Evolutionary conservation across 1,140 invertebrate genomes (phyloP).

Genomic region (Drosophila baimaii): DNA sequence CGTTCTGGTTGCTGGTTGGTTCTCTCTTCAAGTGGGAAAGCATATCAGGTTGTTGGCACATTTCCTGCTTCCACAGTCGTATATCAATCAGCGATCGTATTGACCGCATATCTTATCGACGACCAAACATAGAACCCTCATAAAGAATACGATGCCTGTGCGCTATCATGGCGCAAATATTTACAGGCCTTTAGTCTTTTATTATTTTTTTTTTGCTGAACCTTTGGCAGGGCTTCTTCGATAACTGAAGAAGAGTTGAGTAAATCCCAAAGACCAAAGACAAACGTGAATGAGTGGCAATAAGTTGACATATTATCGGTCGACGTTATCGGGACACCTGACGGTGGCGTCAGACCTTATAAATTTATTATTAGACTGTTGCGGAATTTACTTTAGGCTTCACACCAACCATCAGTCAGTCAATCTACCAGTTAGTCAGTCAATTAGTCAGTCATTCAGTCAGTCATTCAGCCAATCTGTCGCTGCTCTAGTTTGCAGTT

Average conservation of each 20-base stretch:
- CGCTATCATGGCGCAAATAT: constrained; percentile 67
- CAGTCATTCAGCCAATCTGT: constrained; percentile 23
- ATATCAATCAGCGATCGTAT: constrained; percentile 44
- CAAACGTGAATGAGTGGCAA: constrained; percentile 16
- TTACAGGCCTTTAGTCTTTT: constrained; percentile 39
- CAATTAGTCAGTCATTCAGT: constrained; percentile 23
- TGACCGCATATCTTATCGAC: constrained; percentile 48
- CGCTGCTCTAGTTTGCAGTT: constrained; percentile 31
- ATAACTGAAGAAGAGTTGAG: constrained; percentile 23
- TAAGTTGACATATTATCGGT: constrained; percentile 38
- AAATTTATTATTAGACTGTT: constrained; percentile 28
- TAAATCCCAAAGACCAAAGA: constrained; percentile 22
- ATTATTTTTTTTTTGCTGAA: background rate
- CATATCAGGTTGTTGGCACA: constrained; percentile 33
- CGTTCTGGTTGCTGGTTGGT: background rate
- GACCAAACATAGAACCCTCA: constrained; percentile 16
- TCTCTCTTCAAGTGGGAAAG: constrained; percentile 4
- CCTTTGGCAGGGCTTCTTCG: no score
- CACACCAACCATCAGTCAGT: constrained; percentile 16
- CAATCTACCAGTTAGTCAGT: constrained; percentile 25
- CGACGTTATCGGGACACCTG: constrained; percentile 40
- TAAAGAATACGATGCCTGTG: constrained; percentile 38
- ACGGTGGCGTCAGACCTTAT: constrained; percentile 5
- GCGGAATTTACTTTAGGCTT: constrained; percentile 29
- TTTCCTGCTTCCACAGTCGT: constrained; percentile 45